Evolutionary conservation across 2,888 invertebrate genomes (phyloP).

Genomic region (Plutella xylostella): DNA sequence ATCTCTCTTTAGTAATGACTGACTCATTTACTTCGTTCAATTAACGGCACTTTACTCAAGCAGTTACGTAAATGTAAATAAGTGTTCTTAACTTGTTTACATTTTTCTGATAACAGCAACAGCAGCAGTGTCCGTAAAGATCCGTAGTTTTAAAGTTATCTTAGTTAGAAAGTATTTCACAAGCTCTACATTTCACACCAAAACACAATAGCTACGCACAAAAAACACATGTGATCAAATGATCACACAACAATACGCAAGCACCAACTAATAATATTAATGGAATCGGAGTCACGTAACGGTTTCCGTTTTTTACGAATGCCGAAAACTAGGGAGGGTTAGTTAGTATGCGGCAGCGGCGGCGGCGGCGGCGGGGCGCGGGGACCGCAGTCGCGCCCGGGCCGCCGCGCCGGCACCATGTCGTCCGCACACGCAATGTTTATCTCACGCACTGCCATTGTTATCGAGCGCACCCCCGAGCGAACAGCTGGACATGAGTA

Average conservation of each 20-base stretch:
- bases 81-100: too few relatives aligned
- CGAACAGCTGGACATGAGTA: constrained; percentile 51
- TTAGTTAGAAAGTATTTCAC: too few relatives aligned
- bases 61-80: too few relatives aligned
- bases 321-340: constrained; percentile 50
- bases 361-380: constrained; percentile 13
- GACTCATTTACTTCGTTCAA: too few relatives aligned
- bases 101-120: too few relatives aligned
- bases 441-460: constrained; percentile 38
- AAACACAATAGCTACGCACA: neutral
- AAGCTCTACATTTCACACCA: too few relatives aligned
- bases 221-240: neutral
- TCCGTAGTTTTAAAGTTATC: too few relatives aligned
- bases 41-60: too few relatives aligned
- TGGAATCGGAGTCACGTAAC: constrained; percentile 52
- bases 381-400: constrained; percentile 45
- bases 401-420: constrained; percentile 27
- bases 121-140: too few relatives aligned
- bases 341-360: constrained; percentile 56
- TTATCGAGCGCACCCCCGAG: constrained; percentile 40
- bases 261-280: constrained; percentile 36
- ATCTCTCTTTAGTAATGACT: too few relatives aligned
- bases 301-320: constrained; percentile 55
- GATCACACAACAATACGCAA: constrained; percentile 1
- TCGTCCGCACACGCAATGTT: constrained; percentile 30